Percentiles rank a stretch among this genome's conserved stretches.
phyloP scores from a whole-genome alignment of 1,140 invertebrate species.

The Apis laboriosa region DNA sequence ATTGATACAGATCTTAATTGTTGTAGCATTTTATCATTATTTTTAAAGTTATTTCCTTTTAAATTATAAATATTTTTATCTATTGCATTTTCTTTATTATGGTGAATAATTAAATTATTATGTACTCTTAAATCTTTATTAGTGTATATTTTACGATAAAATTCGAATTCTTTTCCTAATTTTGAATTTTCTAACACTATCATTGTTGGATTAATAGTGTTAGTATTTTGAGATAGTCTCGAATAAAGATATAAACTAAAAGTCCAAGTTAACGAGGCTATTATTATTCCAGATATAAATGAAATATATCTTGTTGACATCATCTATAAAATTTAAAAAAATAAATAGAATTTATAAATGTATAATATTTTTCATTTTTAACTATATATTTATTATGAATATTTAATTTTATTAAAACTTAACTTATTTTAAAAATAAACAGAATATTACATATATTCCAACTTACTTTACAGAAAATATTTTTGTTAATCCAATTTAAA shows the following conservation, averaged over 20 bases:
- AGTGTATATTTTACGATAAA: slow-evolving; percentile 59
- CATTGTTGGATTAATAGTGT: slow-evolving; percentile 70
- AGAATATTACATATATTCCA: not conserved
- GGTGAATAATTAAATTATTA: slow-evolving; percentile 56
- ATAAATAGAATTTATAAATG: not conserved
- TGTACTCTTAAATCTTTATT: slow-evolving; percentile 66
- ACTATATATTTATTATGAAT: not conserved
- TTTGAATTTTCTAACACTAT: slow-evolving; percentile 58
- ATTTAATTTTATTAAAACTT: not conserved
- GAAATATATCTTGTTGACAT: slow-evolving; percentile 80
- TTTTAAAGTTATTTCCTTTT: slow-evolving; percentile 70
- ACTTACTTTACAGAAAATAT: not conserved
- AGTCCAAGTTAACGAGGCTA: slow-evolving; percentile 86
- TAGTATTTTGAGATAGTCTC: slow-evolving; percentile 74
- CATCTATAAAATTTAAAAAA: slow-evolving; percentile 65
- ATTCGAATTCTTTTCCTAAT: slow-evolving; percentile 63
- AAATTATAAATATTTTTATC: slow-evolving; percentile 51
- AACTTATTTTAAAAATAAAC: not conserved
- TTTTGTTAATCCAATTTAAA: not conserved
- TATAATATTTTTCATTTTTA: not conserved
- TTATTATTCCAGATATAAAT: slow-evolving; percentile 84
- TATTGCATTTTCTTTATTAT: slow-evolving; percentile 20
- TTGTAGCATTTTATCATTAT: slow-evolving; percentile 78
- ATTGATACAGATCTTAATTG: slow-evolving; percentile 77
- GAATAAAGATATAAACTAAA: slow-evolving; percentile 85